Percentiles rank a stretch among this genome's conserved stretches.
Conservation (phyloP, 2,797 vertebrate species). For the Mastacembelus armatus region DNA sequence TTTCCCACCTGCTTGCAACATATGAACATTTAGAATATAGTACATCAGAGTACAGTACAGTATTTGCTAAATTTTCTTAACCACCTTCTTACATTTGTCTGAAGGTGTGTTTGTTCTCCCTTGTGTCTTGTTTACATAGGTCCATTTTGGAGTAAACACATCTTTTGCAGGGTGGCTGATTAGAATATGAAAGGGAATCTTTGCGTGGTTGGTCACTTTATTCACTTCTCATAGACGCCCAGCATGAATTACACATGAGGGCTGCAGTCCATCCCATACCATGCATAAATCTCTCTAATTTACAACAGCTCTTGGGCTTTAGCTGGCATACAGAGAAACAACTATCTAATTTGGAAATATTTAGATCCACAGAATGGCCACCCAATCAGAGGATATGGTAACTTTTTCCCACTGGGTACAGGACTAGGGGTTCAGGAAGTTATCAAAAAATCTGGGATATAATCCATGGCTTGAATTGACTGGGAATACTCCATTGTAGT, state of each 20-base stretch:
- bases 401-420: too few relatives aligned
- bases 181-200: constrained; percentile 93
- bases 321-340: constrained; percentile 87
- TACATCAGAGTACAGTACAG: too few relatives aligned
- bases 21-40: too few relatives aligned
- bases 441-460: too few relatives aligned
- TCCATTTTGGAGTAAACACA: constrained; percentile 89
- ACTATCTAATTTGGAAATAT: constrained; percentile 88
- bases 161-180: constrained; percentile 86
- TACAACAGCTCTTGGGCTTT: constrained; percentile 90
- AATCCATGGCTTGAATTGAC: too few relatives aligned
- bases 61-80: too few relatives aligned
- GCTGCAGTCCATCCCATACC: constrained; percentile 65
- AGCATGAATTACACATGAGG: constrained; percentile 93
- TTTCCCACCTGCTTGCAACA: too few relatives aligned
- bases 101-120: too few relatives aligned
- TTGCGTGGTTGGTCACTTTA: constrained; percentile 64
- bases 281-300: constrained; percentile 88
- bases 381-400: constrained; percentile 19
- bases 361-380: constrained; percentile 70
- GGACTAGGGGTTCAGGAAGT: too few relatives aligned
- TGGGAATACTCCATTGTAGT: too few relatives aligned
- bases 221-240: constrained; percentile 81
- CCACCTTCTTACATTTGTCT: too few relatives aligned
- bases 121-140: constrained; percentile 86